Percentiles rank a stretch among this genome's conserved stretches.
Evolutionary conservation across 2,888 invertebrate genomes (phyloP).

Genomic region (Drosophila maculinotata): DNA sequence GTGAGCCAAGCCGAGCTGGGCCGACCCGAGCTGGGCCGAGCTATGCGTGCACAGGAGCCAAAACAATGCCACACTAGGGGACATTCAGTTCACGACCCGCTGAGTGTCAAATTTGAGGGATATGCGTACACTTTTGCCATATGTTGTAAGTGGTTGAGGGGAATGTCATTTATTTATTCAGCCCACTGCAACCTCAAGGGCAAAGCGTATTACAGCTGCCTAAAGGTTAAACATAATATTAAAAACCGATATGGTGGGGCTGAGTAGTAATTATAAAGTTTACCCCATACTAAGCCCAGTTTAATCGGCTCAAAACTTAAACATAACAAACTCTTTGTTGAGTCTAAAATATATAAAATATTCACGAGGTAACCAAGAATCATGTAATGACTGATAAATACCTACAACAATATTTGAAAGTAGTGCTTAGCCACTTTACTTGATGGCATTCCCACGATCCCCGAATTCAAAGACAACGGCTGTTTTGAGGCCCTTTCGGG

Average conservation of each 20-base stretch:
- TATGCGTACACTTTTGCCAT: conserved; percentile 18
- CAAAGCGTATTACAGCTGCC: neutral
- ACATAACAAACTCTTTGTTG: too few species aligned
- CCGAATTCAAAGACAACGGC: conserved; percentile 4
- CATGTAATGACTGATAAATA: too few species aligned
- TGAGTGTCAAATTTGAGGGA: conserved; percentile 40
- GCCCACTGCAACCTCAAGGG: neutral
- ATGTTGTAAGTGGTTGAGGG: conserved; percentile 3
- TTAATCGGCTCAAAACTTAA: too few species aligned
- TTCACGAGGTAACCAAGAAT: too few species aligned
- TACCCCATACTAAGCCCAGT: too few species aligned
- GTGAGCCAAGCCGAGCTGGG: conserved; percentile 29
- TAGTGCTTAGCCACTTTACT: neutral
- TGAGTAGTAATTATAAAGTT: too few species aligned
- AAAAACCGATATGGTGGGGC: neutral
- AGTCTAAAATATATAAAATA: too few species aligned
- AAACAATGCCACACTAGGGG: conserved; percentile 30
- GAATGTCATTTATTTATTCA: neutral
- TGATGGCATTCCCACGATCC: neutral
- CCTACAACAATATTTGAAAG: too few species aligned
- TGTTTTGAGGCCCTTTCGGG: conserved; percentile 1
- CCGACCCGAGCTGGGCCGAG: conserved; percentile 23
- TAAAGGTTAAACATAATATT: neutral
- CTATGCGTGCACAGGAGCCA: conserved; percentile 40
- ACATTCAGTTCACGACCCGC: conserved; percentile 27